Base-by-base conservation (phyloP, 1,140 invertebrate genomes). In the Trichoplusia ni region DNA sequence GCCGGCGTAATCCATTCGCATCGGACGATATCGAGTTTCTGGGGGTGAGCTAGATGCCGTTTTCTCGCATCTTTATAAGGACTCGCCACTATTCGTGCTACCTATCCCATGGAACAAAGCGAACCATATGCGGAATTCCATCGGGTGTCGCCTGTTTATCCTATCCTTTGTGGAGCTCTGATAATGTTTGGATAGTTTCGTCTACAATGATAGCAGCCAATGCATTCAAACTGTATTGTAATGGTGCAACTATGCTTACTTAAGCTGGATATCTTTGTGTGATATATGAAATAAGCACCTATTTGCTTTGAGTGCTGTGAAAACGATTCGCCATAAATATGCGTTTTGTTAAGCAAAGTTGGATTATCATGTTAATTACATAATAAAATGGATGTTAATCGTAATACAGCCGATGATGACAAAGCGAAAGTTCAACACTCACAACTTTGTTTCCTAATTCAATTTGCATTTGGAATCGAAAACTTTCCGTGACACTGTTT, bases 401-500 rank as follows among this genome's bases (percentile, higher is more conserved):
- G 72, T 73, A 70, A 74, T 75, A 75, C 71, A 66, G 71, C 74
- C 70, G 70, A 82, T 82, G 77, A 80, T 75, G 75, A 79, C 74
- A 77, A 79, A 82, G 67, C 74, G 70, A 63, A 71, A 81, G 79
- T 75, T 78, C 71, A 70, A 77, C 71, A 84, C 72, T 79, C 79
- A 75, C 75, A 83, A 87, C 83, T 85, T 82, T 82, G 81, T 89
- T 87, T 82, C 67, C 84, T 90, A 89, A 90, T 89, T 84, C 77
- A 82, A 89, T 90, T 89, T 89, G 83, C 88, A 89, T 90, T 84
- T 65, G 66, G 79, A 90, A 88, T 88, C 86, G 87, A 88, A 90
- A 90, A 90, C 82, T 90, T 90, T 86, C 69, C 84, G 86, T 89
- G 88, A 90, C 88, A 90, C 88, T 90, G 88, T 90, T 90, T 90